Evolutionary conservation across 2,888 invertebrate species (phyloP).

Genomic region (Phengaris alcon): DNA sequence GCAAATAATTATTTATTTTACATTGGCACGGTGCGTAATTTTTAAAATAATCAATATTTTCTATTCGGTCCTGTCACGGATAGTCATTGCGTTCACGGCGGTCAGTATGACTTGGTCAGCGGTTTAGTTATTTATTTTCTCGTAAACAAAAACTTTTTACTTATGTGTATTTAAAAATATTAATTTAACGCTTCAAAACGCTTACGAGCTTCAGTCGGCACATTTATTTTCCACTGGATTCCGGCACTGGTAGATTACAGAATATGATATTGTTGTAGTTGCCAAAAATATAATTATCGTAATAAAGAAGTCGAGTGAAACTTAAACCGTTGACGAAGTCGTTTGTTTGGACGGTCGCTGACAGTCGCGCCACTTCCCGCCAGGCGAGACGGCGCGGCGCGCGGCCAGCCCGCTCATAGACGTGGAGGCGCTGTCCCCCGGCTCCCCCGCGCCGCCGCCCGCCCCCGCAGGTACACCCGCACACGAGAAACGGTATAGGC

Average conservation of each 20-base stretch:
- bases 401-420: slow-evolving; percentile 83
- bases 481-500: slow-evolving; percentile 68
- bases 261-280: slow-evolving; percentile 27
- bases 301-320: slow-evolving; percentile 26
- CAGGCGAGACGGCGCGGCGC: slow-evolving; percentile 83
- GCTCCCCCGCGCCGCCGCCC: slow-evolving; percentile 70
- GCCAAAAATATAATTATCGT: slow-evolving; percentile 25
- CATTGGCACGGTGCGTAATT: slow-evolving; percentile 72
- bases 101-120: slow-evolving; percentile 39
- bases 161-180: slow-evolving; percentile 5
- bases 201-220: slow-evolving; percentile 26
- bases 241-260: slow-evolving; percentile 28
- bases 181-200: slow-evolving; percentile 24
- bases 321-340: slow-evolving; percentile 46
- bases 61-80: slow-evolving; percentile 11
- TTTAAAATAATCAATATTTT: slow-evolving; percentile 37
- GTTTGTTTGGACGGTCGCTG: slow-evolving; percentile 41
- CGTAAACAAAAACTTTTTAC: slow-evolving; percentile 9
- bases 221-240: slow-evolving; percentile 14
- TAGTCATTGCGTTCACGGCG: slow-evolving; percentile 42
- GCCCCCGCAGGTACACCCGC: slow-evolving; percentile 80
- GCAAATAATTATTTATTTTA: slow-evolving; percentile 72
- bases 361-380: slow-evolving; percentile 47
- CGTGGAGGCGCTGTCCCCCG: slow-evolving; percentile 82
- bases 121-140: slow-evolving; percentile 30